Conservation (phyloP, 1,140 invertebrate species). For the Dinothrombium tinctorium region DNA sequence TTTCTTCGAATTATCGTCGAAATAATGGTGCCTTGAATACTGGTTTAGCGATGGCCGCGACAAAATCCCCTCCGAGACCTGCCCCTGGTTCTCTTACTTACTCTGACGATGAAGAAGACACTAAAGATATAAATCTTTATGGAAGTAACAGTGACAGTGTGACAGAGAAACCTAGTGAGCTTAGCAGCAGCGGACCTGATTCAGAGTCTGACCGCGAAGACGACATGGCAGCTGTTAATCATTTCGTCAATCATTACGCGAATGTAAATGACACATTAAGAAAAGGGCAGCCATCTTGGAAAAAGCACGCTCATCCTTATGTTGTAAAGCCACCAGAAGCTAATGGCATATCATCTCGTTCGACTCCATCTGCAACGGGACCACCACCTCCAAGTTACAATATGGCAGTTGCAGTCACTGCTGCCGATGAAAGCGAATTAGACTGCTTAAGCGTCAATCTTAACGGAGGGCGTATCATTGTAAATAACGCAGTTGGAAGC, state of each 20-base stretch:
- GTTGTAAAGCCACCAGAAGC: constrained; percentile 35
- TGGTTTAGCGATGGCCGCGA: constrained; percentile 1
- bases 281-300: constrained; percentile 40
- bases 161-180: constrained; percentile 86
- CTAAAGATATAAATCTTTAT: constrained; percentile 43
- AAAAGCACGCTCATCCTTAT: constrained; percentile 33
- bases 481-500: constrained; percentile 91
- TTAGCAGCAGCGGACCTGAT: constrained; percentile 36
- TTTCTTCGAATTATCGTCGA: neutral
- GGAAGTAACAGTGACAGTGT: constrained; percentile 71
- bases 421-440: constrained; percentile 6
- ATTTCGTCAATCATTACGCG: constrained; percentile 87
- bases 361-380: constrained; percentile 6
- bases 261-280: constrained; percentile 81
- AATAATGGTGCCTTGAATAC: constrained; percentile 3
- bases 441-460: constrained; percentile 31
- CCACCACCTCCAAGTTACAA: constrained; percentile 9
- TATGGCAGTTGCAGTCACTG: constrained; percentile 5
- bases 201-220: constrained; percentile 24
- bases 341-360: constrained; percentile 25
- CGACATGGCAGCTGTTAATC: constrained; percentile 36
- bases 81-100: constrained; percentile 80
- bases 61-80: constrained; percentile 64
- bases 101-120: constrained; percentile 80
- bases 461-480: constrained; percentile 83